Evolutionary conservation across 30 jellyfish, hydroid and myxozoan species (phyloP).

Genomic region (Chrysaora quinquecirrha): DNA sequence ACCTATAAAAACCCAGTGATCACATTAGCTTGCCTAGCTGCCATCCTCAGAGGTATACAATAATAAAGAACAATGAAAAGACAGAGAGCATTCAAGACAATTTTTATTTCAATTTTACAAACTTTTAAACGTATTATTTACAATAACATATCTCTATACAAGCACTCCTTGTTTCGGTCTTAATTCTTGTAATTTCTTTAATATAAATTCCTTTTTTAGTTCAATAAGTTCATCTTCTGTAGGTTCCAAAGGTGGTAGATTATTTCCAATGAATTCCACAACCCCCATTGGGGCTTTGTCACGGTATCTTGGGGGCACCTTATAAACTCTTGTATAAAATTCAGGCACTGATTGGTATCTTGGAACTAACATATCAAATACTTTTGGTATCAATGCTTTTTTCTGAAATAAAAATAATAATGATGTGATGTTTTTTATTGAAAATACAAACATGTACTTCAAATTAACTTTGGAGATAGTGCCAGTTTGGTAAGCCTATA

Average conservation of each 20-base stretch:
- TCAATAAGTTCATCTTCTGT: conserved; percentile 69
- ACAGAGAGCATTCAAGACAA: no score
- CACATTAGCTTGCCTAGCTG: no score
- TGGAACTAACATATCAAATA: conserved; percentile 78
- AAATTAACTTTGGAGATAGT: no score
- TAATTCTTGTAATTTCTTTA: conserved; percentile 11
- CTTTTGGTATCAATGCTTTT: conserved; percentile 87
- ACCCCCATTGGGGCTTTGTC: conserved; percentile 75
- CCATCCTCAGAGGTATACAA: no score
- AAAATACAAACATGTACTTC: no score
- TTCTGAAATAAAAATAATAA: conserved; percentile 43
- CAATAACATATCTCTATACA: no score
- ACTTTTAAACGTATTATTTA: no score
- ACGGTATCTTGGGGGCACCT: conserved; percentile 64
- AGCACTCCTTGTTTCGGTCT: conserved; percentile 42
- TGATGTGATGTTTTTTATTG: background rate
- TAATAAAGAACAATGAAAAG: no score
- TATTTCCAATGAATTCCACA: conserved; percentile 81
- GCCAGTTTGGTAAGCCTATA: no score
- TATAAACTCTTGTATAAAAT: conserved; percentile 74
- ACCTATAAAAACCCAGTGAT: no score
- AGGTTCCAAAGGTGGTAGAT: conserved; percentile 71
- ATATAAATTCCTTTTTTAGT: conserved; percentile 46
- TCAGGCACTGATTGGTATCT: conserved; percentile 54
- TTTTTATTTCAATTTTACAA: no score